Conservation (phyloP, 2,888 invertebrate genomes). For the Torymus auratus region DNA sequence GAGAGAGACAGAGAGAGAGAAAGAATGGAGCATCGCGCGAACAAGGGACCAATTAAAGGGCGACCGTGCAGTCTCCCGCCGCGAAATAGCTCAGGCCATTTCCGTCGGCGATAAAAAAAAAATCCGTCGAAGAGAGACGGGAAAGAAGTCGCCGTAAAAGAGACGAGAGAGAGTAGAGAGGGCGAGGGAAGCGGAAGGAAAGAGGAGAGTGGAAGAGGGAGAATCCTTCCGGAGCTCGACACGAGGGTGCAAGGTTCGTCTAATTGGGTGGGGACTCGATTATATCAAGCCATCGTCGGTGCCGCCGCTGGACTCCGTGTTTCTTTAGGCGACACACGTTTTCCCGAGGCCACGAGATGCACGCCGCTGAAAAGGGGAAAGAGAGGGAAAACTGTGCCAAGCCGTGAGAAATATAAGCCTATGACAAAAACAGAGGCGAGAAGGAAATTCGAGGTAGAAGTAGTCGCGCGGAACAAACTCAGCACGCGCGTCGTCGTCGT, state of each 20-base stretch:
- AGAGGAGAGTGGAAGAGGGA: conserved; percentile 12
- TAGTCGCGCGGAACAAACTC: not conserved
- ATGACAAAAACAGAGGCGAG: not conserved
- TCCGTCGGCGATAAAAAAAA: conserved; percentile 21
- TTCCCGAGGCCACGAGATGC: conserved; percentile 37
- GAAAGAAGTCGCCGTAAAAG: not conserved
- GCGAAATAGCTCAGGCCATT: conserved; percentile 33
- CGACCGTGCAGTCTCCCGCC: not conserved
- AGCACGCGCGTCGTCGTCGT: not conserved
- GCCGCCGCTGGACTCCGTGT: no score
- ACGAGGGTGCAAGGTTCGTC: conserved; percentile 64
- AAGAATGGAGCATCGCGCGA: conserved; percentile 15
- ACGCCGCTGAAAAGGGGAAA: not conserved
- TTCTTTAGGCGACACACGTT: conserved; percentile 71
- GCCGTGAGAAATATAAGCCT: not conserved
- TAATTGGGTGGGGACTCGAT: conserved; percentile 74
- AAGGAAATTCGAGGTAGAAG: not conserved
- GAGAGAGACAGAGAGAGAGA: not conserved
- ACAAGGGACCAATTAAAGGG: conserved; percentile 55
- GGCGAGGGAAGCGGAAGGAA: not conserved
- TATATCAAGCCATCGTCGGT: conserved; percentile 63
- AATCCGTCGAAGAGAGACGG: not conserved
- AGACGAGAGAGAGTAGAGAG: not conserved
- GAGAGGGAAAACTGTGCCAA: conserved; percentile 9
- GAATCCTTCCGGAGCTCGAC: conserved; percentile 7